Percentiles rank a stretch among this genome's conserved stretches.
Evolutionary conservation across 2,797 vertebrate genomes (phyloP).

Genomic region (Mergus octosetaceus): DNA sequence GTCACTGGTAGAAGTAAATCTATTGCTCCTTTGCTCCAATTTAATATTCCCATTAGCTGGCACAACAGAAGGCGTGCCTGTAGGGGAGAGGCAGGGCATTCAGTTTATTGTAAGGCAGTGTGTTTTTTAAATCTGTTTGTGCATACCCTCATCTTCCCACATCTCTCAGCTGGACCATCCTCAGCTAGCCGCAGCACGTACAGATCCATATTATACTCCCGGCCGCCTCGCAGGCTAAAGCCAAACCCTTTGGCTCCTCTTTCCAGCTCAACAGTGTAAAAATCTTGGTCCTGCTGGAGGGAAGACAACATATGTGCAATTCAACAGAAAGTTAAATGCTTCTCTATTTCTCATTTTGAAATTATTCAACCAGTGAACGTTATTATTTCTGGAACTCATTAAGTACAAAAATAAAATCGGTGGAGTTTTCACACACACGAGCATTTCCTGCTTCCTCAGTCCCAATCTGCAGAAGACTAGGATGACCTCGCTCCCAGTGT

Average conservation of each 20-base stretch:
- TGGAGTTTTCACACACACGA: background rate
- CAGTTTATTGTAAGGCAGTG: background rate
- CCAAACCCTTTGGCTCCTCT: slow-evolving; percentile 97
- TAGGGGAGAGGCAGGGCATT: background rate
- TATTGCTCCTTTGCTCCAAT: background rate
- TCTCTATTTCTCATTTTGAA: background rate
- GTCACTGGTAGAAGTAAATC: background rate
- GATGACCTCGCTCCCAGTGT: background rate
- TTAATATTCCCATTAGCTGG: background rate
- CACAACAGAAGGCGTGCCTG: background rate
- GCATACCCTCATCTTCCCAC: slow-evolving; percentile 96
- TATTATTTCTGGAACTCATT: background rate
- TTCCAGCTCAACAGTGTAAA: slow-evolving; percentile 96
- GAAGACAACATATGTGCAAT: background rate
- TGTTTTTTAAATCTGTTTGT: background rate
- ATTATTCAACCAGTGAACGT: background rate
- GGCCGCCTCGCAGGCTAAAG: slow-evolving; percentile 95
- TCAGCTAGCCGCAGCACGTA: slow-evolving; percentile 96
- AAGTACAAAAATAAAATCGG: background rate
- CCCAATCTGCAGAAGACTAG: background rate
- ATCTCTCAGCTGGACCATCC: slow-evolving; percentile 94
- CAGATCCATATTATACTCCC: slow-evolving; percentile 99
- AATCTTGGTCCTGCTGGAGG: slow-evolving; percentile 87
- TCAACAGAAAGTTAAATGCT: background rate
- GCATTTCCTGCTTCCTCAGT: background rate